Conservation (phyloP, 1,140 invertebrate species). For the Spodoptera frugiperda region DNA sequence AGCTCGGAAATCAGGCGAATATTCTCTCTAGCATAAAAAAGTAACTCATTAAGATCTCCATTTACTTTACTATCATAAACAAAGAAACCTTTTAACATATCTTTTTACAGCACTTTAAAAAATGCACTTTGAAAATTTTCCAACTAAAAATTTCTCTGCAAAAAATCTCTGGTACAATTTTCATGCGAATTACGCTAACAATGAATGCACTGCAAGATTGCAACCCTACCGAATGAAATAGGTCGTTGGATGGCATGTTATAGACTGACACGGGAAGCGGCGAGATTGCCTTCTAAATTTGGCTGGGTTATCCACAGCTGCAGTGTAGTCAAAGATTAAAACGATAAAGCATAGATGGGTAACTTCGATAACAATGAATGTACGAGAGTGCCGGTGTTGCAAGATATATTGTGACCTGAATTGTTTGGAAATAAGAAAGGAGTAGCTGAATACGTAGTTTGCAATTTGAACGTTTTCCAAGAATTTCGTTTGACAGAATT, state of each 20-base stretch:
- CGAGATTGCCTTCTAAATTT: constrained; percentile 78
- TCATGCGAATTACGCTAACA: constrained; percentile 22
- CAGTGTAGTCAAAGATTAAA: constrained; percentile 65
- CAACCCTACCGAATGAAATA: constrained; percentile 68
- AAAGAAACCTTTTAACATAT: constrained; percentile 1
- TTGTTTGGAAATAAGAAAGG: too few species aligned
- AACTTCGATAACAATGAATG: constrained; percentile 28
- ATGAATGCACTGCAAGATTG: constrained; percentile 30
- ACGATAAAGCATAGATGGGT: constrained; percentile 48
- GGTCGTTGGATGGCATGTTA: constrained; percentile 69
- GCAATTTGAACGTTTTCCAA: constrained; percentile 23
- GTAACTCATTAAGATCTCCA: constrained; percentile 7
- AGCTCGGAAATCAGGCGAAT: neutral
- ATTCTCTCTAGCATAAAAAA: neutral
- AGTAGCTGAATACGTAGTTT: neutral
- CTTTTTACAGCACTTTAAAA: constrained; percentile 4
- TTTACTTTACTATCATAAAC: neutral
- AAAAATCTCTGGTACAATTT: constrained; percentile 12
- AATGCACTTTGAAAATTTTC: constrained; percentile 21
- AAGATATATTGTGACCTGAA: constrained; percentile 27
- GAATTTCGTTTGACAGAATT: constrained; percentile 20
- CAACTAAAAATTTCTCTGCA: neutral
- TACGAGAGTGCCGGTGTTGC: neutral
- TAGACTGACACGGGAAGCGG: constrained; percentile 71
- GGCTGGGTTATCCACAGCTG: constrained; percentile 72